Evolutionary conservation across 1,140 invertebrate genomes (phyloP).

Genomic region (Hylyphantes graminicola): DNA sequence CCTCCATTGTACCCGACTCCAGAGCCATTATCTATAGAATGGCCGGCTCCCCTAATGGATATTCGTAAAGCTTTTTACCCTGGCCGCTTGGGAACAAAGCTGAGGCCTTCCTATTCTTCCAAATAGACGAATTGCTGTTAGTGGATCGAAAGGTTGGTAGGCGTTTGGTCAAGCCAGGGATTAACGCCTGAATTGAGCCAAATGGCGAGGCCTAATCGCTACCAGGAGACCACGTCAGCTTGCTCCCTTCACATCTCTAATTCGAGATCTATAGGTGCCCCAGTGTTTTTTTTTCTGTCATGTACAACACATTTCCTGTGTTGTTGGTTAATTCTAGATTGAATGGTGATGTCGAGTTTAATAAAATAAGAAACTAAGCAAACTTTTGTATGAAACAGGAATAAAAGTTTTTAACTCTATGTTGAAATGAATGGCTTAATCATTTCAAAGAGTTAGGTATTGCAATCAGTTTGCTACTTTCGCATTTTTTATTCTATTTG

Average conservation of each 20-base stretch:
- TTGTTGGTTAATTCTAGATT: too few relatives aligned
- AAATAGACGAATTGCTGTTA: constrained; percentile 48
- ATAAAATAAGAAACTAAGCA: too few relatives aligned
- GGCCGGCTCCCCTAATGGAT: constrained; percentile 41
- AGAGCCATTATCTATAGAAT: constrained; percentile 30
- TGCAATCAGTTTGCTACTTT: too few relatives aligned
- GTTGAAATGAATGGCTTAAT: too few relatives aligned
- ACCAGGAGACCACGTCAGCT: constrained; percentile 6
- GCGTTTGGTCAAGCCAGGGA: constrained; percentile 48
- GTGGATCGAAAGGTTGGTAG: constrained; percentile 50
- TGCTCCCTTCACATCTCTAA: constrained; percentile 22
- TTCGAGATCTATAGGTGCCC: constrained; percentile 33
- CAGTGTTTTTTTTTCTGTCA: constrained; percentile 14
- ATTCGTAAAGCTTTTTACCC: constrained; percentile 41
- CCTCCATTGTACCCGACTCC: constrained; percentile 6
- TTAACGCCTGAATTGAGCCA: constrained; percentile 51
- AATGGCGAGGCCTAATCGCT: constrained; percentile 51
- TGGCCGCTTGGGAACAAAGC: constrained; percentile 8
- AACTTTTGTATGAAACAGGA: too few relatives aligned
- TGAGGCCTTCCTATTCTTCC: constrained; percentile 19
- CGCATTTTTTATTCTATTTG: too few relatives aligned
- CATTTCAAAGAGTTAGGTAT: too few relatives aligned
- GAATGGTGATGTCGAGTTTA: too few relatives aligned
- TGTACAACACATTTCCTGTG: constrained; percentile 5
- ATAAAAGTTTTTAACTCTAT: too few relatives aligned